Evolutionary conservation across 1,140 invertebrate species (phyloP), one percentile per base, ranked within the genome.

Genomic region (Carcinoscorpius rotundicauda): DNA sequence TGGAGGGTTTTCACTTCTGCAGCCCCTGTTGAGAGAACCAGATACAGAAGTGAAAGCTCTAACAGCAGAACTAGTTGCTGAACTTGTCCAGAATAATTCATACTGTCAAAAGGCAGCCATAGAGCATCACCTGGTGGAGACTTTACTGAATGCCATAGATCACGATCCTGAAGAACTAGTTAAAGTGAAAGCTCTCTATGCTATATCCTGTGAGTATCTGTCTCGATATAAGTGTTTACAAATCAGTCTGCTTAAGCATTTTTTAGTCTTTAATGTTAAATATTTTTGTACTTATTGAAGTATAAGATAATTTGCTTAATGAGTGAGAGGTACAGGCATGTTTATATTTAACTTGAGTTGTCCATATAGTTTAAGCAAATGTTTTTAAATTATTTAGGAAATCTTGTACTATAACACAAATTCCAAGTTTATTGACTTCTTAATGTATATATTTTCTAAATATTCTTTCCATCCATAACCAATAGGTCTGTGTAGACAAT

Each of bases 11-110:
- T 75, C 80, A 0, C 80, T 89, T 57, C 81, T 91, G 58, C 78
- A 81, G 0, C 75, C 82, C 0, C 84, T 87, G 71, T 75, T 88
- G 49, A 80, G 82, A 66, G 84, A 82, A 62, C 75, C 81, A 4
- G 82, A 85, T 67, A 73, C 78, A 3, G 79, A 81, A 8, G 78
- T 91, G 0, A 79, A 86, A 51, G 81, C 80, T 71, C 77, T 76
- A 62, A 82, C 82, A 48, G 84, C 85, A n/a, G 80, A 84, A 67
- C 73, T 90, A 9, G 77, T 91, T 11, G 87, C 84, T 0, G 83
- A 84, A 70, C 70, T 89, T 29, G 84, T 84, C 59, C 89, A 91
- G 76, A 89, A 90, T 77, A 89, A 91, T 77, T 83, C 85, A 0
- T 85, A 82, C 71, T 89, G 86, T 73, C 89, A 91, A 74, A 73